A percentile compares a stretch with the other conserved stretches of the same genome.
Evolutionary conservation across 1,140 invertebrate species (phyloP).

Genomic region (Hydropsyche tenuis): DNA sequence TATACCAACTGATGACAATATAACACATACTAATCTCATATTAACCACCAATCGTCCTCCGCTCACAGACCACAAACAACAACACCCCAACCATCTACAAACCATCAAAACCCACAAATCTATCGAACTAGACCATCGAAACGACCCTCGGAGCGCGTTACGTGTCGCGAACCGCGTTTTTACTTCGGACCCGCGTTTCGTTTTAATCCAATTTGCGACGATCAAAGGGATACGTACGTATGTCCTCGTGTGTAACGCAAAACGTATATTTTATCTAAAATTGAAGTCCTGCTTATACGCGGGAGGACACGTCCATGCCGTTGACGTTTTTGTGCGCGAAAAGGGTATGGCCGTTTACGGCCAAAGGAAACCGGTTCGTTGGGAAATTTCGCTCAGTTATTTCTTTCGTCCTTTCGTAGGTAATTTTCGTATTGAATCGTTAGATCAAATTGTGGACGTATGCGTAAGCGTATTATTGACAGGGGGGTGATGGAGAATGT

Average conservation of each 20-base stretch:
- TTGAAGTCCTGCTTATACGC: constrained; percentile 24
- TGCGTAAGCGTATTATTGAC: too few relatives aligned
- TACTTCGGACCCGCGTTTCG: neutral
- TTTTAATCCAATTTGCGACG: constrained; percentile 25
- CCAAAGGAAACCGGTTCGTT: neutral
- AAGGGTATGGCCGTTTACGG: neutral
- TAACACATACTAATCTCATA: too few relatives aligned
- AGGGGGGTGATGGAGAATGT: too few relatives aligned
- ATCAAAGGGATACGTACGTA: constrained; percentile 20
- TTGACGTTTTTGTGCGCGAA: neutral
- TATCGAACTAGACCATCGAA: neutral
- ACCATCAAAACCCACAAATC: too few relatives aligned
- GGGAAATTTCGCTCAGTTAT: neutral
- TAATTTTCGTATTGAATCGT: too few relatives aligned
- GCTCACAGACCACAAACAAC: too few relatives aligned
- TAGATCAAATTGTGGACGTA: too few relatives aligned
- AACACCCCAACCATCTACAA: too few relatives aligned
- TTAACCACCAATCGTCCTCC: too few relatives aligned
- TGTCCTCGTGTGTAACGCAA: too few relatives aligned
- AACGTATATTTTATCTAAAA: constrained; percentile 26
- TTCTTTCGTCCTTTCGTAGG: neutral
- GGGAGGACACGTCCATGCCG: neutral
- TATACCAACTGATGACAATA: too few relatives aligned
- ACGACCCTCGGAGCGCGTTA: neutral
- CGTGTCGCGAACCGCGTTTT: neutral